Evolutionary conservation across 2,797 vertebrate species (phyloP).

Genomic region (Phyllotis vaccarum): DNA sequence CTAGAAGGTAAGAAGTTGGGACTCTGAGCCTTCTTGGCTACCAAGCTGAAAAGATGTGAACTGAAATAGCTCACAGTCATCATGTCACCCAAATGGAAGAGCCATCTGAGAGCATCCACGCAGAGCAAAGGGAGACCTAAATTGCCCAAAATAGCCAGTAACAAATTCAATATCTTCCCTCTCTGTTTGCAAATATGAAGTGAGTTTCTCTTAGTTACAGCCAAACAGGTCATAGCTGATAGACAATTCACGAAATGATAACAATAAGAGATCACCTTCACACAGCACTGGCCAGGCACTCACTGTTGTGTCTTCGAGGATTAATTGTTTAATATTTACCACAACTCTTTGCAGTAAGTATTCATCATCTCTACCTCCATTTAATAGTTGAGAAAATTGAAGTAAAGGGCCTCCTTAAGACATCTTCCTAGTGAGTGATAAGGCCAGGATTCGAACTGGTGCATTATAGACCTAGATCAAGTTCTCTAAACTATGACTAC

Average conservation of each 20-base stretch:
- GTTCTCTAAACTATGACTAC: not conserved
- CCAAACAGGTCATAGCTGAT: not conserved
- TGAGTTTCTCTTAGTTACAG: constrained; percentile 46
- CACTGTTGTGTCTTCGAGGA: not conserved
- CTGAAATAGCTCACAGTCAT: not conserved
- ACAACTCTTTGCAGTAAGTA: not conserved
- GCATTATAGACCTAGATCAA: not conserved
- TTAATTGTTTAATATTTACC: not conserved
- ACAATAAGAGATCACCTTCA: not conserved
- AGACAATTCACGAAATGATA: not conserved
- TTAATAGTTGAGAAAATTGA: constrained; percentile 49
- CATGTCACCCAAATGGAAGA: not conserved
- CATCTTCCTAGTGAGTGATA: not conserved
- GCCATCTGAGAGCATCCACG: not conserved
- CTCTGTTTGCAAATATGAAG: not conserved
- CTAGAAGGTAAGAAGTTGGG: not conserved
- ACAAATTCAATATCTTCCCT: not conserved
- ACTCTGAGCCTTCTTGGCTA: not conserved
- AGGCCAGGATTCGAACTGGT: not conserved
- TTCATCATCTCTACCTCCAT: not conserved
- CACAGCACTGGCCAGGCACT: not conserved
- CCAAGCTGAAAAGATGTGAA: not conserved
- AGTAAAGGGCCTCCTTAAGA: not conserved
- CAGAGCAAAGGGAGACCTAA: not conserved
- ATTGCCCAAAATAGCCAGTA: not conserved